phyloP scores from a whole-genome alignment of 2,797 vertebrate species.

The Pteropus rufus region DNA sequence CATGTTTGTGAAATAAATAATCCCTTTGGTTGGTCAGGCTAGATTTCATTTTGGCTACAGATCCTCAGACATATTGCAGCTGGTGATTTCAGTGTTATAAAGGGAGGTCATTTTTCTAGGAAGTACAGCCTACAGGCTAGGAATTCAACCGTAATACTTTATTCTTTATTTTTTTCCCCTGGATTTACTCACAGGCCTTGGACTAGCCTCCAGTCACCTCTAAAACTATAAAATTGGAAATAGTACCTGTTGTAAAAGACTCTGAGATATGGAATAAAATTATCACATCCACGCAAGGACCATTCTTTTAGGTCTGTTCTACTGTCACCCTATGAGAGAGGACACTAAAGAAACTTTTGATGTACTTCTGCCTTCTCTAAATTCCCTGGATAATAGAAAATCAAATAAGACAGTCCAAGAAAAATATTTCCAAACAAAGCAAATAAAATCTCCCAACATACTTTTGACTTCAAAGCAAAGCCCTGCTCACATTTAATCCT shows the following conservation, averaged over 20 bases:
- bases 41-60: not conserved
- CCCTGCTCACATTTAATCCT: constrained; percentile 76
- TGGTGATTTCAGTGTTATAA: not conserved
- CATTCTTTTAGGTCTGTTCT: not conserved
- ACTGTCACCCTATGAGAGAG: not conserved
- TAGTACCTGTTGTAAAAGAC: not conserved
- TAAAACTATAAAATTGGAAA: not conserved
- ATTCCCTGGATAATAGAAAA: constrained; percentile 41
- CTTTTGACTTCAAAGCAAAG: constrained; percentile 71
- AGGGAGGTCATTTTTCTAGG: not conserved
- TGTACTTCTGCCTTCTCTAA: constrained; percentile 14
- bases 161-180: not conserved
- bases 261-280: not conserved
- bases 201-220: not conserved
- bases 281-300: not conserved
- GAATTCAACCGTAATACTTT: not conserved
- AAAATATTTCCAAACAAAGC: constrained; percentile 77
- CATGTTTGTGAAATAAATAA: not conserved
- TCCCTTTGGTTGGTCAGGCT: not conserved
- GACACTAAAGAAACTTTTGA: not conserved
- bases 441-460: constrained; percentile 60
- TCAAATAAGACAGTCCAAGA: constrained; percentile 54
- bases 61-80: not conserved
- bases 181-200: not conserved
- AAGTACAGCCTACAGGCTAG: not conserved